Evolutionary conservation across 1,140 invertebrate species (phyloP), one percentile per base, ranked within the genome.

Genomic region (Papilio helenus): DNA sequence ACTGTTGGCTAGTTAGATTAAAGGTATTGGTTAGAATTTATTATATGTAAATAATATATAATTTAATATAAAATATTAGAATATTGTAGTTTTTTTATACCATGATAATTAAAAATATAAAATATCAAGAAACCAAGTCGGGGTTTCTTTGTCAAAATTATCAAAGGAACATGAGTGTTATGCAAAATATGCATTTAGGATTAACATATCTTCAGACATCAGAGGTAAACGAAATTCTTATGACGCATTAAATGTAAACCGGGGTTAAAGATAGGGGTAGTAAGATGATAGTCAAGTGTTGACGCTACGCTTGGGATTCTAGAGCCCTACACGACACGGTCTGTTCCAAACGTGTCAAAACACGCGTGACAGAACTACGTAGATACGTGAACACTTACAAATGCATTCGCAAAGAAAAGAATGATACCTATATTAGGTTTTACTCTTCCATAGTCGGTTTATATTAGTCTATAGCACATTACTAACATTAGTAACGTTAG

Each of bases 81-180:
- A 39, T 39, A 39, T 39, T 39, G 7, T 39, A 2, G 2, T 0
- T 39, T 39, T 39, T 39, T 39, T 39, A 8, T 8, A 39, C 34
- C 8, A 7, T 39, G 1, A 8, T 39, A 39, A 18, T n/a, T 51
- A 18, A 18, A 18, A 51, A 51, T 18, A 51, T 51, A 18, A 46
- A 68, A 65, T 79, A 72, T 79, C 76, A 79, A 76, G 72, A 76
- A 46, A 74, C 71, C 44, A 73, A 79, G 82, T 79, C 79, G 61
- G n/a, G 14, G 68, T 77, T 73, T 7, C 34, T 79, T 79, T 46
- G 10, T 26, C n/a, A 44, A 81, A 82, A 82, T 26, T 65, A 29
- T 14, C 55, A 29, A 65, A 65, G 12, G 58, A 14, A 16, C 26
- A 61, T 26, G 9, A 68, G 0, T 14, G 23, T 29, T 16, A 5